Percentiles rank a stretch among this genome's conserved stretches.
Evolutionary conservation across 30 jellyfish, hydroid and myxozoan species (phyloP).

Genomic region (Pseudorhiza aurosa): DNA sequence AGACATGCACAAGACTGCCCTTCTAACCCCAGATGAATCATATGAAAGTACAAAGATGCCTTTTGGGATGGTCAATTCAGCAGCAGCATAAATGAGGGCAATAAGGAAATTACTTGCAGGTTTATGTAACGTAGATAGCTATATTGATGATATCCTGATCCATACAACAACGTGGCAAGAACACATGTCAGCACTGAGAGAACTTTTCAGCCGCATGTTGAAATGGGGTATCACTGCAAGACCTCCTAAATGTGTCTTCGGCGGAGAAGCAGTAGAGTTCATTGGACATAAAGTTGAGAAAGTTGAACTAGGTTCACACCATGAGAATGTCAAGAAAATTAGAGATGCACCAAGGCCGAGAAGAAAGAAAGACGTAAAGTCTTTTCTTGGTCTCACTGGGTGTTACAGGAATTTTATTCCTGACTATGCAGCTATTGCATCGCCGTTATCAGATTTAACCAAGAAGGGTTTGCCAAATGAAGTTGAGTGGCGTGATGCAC

Average conservation of each 20-base stretch:
- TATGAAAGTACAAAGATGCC: conserved; percentile 38
- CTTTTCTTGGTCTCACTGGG: conserved; percentile 44
- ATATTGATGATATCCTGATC: conserved; percentile 49
- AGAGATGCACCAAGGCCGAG: conserved; percentile 54
- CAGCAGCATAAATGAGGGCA: conserved; percentile 41
- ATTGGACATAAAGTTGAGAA: conserved; percentile 28
- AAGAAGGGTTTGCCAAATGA: conserved; percentile 40
- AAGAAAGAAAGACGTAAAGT: conserved; percentile 40
- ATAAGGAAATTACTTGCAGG: conserved; percentile 43
- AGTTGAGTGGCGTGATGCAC: conserved; percentile 50
- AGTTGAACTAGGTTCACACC: conserved; percentile 41
- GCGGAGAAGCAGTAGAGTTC: conserved; percentile 32
- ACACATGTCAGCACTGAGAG: conserved; percentile 29
- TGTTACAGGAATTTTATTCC: conserved; percentile 25
- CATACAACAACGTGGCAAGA: conserved; percentile 60
- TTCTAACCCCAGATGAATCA: conserved; percentile 44
- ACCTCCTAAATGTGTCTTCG: conserved; percentile 24
- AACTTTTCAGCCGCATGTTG: conserved; percentile 28
- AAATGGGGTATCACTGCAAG: conserved; percentile 51
- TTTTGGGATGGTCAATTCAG: conserved; percentile 42
- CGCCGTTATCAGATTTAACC: conserved; percentile 42
- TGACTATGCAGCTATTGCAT: conserved; percentile 49
- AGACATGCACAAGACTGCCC: conserved; percentile 18
- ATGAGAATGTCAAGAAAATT: conserved; percentile 33
- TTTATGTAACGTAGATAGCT: conserved; percentile 15